Evolutionary conservation across 2,113 vertebrate species (phyloP).

Genomic region (Nycticorax nycticorax): DNA sequence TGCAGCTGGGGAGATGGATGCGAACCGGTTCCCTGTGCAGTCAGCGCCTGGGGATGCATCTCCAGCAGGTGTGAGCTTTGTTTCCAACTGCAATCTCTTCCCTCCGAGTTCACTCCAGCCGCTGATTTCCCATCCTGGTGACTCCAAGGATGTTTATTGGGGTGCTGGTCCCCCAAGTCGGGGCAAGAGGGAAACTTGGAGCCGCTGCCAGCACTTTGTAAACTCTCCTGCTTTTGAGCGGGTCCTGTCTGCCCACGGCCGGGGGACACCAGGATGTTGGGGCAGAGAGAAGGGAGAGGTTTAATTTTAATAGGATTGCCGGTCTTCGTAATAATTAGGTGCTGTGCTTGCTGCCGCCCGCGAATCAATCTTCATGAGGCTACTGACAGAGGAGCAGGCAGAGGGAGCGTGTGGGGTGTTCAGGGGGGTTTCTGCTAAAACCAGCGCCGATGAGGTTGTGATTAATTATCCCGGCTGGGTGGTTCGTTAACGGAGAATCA

Average conservation of each 20-base stretch:
- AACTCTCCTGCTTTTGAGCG: background rate
- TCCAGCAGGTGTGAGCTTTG: constrained; percentile 60
- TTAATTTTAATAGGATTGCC: background rate
- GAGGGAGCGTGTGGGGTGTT: background rate
- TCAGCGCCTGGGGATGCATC: background rate
- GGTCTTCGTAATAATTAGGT: background rate
- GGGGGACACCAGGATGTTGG: background rate
- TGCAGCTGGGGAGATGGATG: background rate
- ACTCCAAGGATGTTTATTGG: background rate
- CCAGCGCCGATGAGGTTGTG: background rate
- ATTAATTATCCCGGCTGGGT: background rate
- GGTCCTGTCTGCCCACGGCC: background rate
- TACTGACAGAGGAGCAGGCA: background rate
- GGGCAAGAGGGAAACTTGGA: constrained; percentile 27
- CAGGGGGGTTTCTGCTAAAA: background rate
- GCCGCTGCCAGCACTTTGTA: background rate
- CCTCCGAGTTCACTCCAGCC: background rate
- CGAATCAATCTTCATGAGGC: constrained; percentile 19
- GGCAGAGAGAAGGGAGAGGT: background rate
- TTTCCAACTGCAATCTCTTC: constrained; percentile 7
- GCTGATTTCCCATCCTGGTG: background rate
- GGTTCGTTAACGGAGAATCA: background rate
- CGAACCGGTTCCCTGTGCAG: background rate
- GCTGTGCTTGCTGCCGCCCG: background rate
- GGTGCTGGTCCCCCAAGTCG: background rate